Conservation (phyloP, 2,888 invertebrate genomes). For the Nemotelus nigrinus region DNA sequence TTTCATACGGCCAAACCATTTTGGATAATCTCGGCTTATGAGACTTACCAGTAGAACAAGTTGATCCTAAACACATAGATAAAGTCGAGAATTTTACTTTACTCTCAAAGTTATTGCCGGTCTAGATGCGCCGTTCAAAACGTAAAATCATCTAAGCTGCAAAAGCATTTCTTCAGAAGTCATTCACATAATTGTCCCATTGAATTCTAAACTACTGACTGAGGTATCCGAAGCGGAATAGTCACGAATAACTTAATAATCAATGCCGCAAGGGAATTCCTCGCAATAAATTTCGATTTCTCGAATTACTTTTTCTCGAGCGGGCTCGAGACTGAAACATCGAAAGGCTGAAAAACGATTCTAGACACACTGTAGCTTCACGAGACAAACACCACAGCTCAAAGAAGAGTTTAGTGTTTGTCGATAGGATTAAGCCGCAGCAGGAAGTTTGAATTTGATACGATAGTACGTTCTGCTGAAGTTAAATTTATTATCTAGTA, state of each 20-base stretch:
- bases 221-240: not conserved
- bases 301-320: constrained; percentile 48
- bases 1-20: too few relatives aligned
- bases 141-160: too few relatives aligned
- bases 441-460: not conserved
- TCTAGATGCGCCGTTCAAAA: too few relatives aligned
- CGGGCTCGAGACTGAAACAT: not conserved
- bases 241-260: constrained; percentile 50
- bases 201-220: too few relatives aligned
- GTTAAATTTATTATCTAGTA: not conserved
- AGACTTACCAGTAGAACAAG: too few relatives aligned
- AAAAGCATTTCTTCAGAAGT: too few relatives aligned
- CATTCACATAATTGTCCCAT: too few relatives aligned
- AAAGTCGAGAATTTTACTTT: too few relatives aligned
- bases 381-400: not conserved
- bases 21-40: too few relatives aligned
- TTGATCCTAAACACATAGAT: too few relatives aligned
- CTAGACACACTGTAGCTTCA: constrained; percentile 27
- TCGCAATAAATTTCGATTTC: constrained; percentile 51
- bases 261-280: constrained; percentile 50
- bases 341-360: constrained; percentile 26
- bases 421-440: not conserved
- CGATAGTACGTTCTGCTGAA: not conserved
- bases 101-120: too few relatives aligned
- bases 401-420: too few relatives aligned